Evolutionary conservation across 2,113 vertebrate genomes (phyloP), one percentile per base, ranked within the genome.

Genomic region (Shinisaurus crocodilurus): DNA sequence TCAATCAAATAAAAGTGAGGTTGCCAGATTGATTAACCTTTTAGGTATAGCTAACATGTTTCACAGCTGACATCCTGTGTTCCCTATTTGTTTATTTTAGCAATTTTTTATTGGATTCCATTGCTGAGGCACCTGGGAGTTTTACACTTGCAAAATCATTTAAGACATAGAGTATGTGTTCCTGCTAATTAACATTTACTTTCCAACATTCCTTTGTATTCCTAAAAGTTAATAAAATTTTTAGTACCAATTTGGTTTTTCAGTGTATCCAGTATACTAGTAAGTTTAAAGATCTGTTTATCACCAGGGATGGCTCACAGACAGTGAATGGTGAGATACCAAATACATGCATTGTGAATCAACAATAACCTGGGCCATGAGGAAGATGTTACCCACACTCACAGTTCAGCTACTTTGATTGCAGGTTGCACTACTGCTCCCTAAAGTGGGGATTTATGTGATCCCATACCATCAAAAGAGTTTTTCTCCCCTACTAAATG

Each of bases 11-110:
- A 84, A 85, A 85, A 89, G 32, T 50, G 88, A 77, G 70, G 88
- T 77, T 89, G 57, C 57, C 82, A 89, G 88, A n/a, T 85, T 85
- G 88, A 89, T 89, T 89, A 85, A 85, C 70, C 72, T 85, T 89
- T 84, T 67, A 88, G 32, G 40, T 89, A 67, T 67, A 67, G 82
- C 70, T 89, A 89, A 85, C 70, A 65, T 77, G 70, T 77, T 77
- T 84, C 57, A 50, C 70, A 43, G 63, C 70, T 48, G 69, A 45
- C 37, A 63, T 84, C 82, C 72, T 85, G 40, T 77, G 72, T 67
- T 89, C 57, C 34, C 72, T 84, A 6, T 29, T 89, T 89, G 40
- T 84, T 89, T 89, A 85, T 67, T 89, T 85, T 67, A 85, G 40
- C 72, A 85, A 50, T 77, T 89, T 76, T 89, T 77, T 65, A 89